These are phyloP conservation scores for Rhinolophus ferrumequinum DNA, from an alignment of 2,113 vertebrate species.

Conservation along the genomic window DNA sequence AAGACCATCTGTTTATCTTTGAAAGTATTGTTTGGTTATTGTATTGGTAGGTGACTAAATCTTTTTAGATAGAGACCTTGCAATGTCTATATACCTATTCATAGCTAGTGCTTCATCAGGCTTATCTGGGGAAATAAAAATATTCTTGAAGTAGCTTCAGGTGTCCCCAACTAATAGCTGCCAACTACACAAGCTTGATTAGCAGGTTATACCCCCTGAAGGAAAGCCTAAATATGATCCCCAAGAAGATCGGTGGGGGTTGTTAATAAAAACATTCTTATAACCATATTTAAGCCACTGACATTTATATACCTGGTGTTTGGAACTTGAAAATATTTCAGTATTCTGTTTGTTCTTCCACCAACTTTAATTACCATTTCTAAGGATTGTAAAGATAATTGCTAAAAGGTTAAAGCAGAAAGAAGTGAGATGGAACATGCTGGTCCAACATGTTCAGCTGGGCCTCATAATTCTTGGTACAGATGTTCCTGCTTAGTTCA, in stretches of 20 bases:
- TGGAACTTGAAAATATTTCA: conserved; percentile 58
- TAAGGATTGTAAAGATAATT: conserved; percentile 79
- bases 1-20: conserved; percentile 17
- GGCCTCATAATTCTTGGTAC: conserved; percentile 73
- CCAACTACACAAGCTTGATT: conserved; percentile 65
- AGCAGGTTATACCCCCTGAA: conserved; percentile 61
- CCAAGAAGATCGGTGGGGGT: conserved; percentile 44
- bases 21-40: not conserved
- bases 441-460: conserved; percentile 68
- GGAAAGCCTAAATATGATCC: conserved; percentile 64
- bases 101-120: not conserved
- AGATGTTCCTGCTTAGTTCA: conserved; percentile 76
- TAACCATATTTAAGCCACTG: conserved; percentile 62
- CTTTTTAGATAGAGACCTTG: not conserved
- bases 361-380: conserved; percentile 73
- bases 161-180: conserved; percentile 48
- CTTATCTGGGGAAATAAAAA: not conserved
- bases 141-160: conserved; percentile 48
- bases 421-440: conserved; percentile 71
- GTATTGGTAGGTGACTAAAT: not conserved
- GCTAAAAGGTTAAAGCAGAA: conserved; percentile 73
- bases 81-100: not conserved
- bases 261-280: conserved; percentile 69
- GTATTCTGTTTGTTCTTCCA: conserved; percentile 72
- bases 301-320: conserved; percentile 58